These are phyloP conservation scores for Hydractinia symbiolongicarpus DNA, from an alignment of 30 jellyfish, hydroid and myxozoan species.

Conservation along the genomic window DNA sequence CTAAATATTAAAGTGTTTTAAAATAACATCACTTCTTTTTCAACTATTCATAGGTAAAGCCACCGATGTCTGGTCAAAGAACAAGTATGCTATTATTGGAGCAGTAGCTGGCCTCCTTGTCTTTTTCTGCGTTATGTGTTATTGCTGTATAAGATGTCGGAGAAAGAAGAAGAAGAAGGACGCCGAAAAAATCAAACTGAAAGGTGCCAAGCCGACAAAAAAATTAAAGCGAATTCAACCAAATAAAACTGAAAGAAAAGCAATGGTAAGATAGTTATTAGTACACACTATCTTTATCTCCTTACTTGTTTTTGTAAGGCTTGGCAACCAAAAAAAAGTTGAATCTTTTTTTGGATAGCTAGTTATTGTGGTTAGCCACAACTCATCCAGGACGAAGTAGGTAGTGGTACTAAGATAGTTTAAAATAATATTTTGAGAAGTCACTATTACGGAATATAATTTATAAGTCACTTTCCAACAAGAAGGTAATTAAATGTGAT, in stretches of 20 bases:
- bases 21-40: neutral
- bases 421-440: too few relatives aligned
- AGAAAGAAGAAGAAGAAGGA: conserved; percentile 76
- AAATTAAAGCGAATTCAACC: conserved; percentile 82
- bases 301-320: neutral
- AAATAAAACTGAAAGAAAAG: conserved; percentile 59
- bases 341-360: too few relatives aligned
- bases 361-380: too few relatives aligned
- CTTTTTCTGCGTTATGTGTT: conserved; percentile 50
- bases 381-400: too few relatives aligned
- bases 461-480: too few relatives aligned
- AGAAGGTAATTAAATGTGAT: too few relatives aligned
- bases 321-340: too few relatives aligned
- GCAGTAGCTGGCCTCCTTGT: conserved; percentile 53
- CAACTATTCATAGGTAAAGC: conserved; percentile 33
- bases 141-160: conserved; percentile 55
- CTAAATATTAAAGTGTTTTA: neutral
- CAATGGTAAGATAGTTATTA: conserved; percentile 47
- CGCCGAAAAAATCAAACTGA: conserved; percentile 52
- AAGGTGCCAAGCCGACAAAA: conserved; percentile 64
- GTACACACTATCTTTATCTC: neutral
- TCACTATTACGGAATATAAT: too few relatives aligned
- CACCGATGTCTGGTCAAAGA: conserved; percentile 59
- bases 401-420: too few relatives aligned
- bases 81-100: conserved; percentile 59